Evolutionary conservation across 92 coral and sea anemone species (phyloP).

Genomic region (Porites lobata): DNA sequence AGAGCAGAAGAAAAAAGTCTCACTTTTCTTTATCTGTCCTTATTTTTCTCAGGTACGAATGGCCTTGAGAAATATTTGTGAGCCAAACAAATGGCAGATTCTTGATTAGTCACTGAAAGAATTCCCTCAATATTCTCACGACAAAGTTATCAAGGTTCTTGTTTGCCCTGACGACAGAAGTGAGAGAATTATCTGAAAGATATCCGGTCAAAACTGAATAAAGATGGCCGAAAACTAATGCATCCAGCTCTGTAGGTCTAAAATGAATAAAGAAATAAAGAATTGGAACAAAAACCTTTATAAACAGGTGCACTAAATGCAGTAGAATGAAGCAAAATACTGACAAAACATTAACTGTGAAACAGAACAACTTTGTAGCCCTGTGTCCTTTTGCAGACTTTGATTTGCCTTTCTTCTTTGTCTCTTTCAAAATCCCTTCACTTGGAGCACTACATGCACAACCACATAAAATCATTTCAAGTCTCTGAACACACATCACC

Average conservation of each 20-base stretch:
- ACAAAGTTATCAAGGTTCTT: slow-evolving; percentile 79
- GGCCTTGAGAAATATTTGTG: too few relatives aligned
- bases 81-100: too few relatives aligned
- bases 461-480: slow-evolving; percentile 20
- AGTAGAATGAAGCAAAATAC: slow-evolving; percentile 39
- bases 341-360: slow-evolving; percentile 66
- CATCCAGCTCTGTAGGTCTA: slow-evolving; percentile 89
- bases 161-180: slow-evolving; percentile 64
- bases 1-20: too few relatives aligned
- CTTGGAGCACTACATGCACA: background rate
- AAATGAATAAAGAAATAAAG: background rate
- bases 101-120: too few relatives aligned
- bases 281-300: too few relatives aligned
- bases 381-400: slow-evolving; percentile 49
- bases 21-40: too few relatives aligned
- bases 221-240: slow-evolving; percentile 86
- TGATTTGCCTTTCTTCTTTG: slow-evolving; percentile 59
- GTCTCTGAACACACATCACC: slow-evolving; percentile 54
- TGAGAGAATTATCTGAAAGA: slow-evolving; percentile 79
- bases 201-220: slow-evolving; percentile 77
- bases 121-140: background rate
- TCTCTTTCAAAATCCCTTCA: slow-evolving; percentile 12
- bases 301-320: background rate
- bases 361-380: slow-evolving; percentile 2
- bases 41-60: too few relatives aligned